Base-by-base conservation (phyloP, 2,888 invertebrate species). In the Athalia cordata region DNA sequence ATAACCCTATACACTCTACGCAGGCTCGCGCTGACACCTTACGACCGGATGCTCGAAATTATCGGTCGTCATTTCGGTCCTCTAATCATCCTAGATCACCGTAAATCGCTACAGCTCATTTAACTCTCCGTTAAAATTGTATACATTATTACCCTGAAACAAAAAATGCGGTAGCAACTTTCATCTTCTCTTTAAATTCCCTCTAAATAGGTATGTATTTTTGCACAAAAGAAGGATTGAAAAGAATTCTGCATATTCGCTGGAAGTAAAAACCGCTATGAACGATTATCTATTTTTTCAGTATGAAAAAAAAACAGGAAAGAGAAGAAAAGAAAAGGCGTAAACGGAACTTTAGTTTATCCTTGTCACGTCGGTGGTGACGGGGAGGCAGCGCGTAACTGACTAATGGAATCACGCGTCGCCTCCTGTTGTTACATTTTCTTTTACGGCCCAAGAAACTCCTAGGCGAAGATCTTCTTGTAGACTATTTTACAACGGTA, bases 381-480 rank as follows among this genome's bases (percentile, higher is more conserved):
- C 74, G 74, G 62, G 74, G 62, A 83, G 82, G 83, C 82, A 49
- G 74, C 55, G 74, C 49, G 74, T 75, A 75, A 75, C 85, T 87
- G 87, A 87, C 86, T 87, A 87, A 87, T 87, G 87, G 86, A 85
- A 87, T 86, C 85, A 83, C 84, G 85, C 85, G 80, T 82, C 81
- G 84, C 85, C 87, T 86, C 86, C 86, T 80, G 86, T 86, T 86
- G 87, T 83, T 86, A 84, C 85, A 84, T 85, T 82, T 80, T 70
- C 74, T 81, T 66, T 80, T 64, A 76, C 61, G 29, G 29, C 29
- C 29, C 29, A 75, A 74, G 62, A 79, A 80, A 68, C 78, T 81
- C 67, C 52, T 62, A 75, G 75, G 67, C 64, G 59, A 43, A 62
- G 70, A 66, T 80, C 70, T 78, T 80, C 79, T 59, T 70, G 77